Evolutionary conservation across 2,888 invertebrate species (phyloP), one percentile per base, ranked within the genome.

Genomic region (Lepidonotus clava): DNA sequence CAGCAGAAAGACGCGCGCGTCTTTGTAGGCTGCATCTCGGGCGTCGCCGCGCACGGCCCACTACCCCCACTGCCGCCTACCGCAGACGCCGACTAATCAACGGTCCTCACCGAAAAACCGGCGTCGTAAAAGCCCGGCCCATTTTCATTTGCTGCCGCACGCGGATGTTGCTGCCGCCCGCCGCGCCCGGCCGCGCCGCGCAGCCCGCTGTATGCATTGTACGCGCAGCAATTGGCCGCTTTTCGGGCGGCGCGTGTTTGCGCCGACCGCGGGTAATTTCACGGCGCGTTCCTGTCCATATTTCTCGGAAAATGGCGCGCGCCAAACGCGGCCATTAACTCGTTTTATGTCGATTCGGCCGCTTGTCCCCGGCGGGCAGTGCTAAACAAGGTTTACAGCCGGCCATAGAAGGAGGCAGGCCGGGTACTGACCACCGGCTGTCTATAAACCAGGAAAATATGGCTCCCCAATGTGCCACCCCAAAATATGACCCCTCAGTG

Each of bases 201-300:
- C 51, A 46, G 38, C 18, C 1, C 80, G 46, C 1, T 41, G 80
- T 41, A 46, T 46, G 46, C 80, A 80, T 51, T 71, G 71, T 71
- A 38, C 21, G 51, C 41, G 46, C 80, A 46, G 41, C 41, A 80
- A 80, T 80, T 80, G 80, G 28, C 34, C 80, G 80, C 80, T 80
- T 80, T 80, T 80, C 80, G 41, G n/a, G 71, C 46, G 28, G 41
- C 80, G n/a, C 51, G 34, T 80, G 80, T 80, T 80, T 80, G 80
- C 80, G 46, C 46, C 46, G 8, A 28, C 46, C 51, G 24, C 24
- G 80, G 80, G 80, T 80, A 80, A 80, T 80, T 80, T 80, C 80
- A 80, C 46, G 80, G 80, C 41, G 80, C 80, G 80, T 46, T 80
- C 80, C 80, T 34, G 80, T 51, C 80, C 80, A 80, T 80, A 80